Base-by-base conservation (phyloP, 2,113 vertebrate genomes). In the Malaclemys terrapin region DNA sequence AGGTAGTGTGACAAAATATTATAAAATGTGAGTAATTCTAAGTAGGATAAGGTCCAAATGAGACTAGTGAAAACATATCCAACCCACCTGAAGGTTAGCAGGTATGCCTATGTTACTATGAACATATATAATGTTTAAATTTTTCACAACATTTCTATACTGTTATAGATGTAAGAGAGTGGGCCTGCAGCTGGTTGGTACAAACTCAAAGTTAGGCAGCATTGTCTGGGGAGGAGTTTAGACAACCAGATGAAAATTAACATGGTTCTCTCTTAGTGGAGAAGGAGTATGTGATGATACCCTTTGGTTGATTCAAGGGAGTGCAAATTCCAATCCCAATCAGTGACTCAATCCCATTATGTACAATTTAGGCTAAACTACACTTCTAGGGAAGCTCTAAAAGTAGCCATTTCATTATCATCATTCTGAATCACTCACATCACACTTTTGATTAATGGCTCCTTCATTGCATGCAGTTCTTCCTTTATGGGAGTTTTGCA, bases 321-420 rank as follows among this genome's bases (percentile, higher is more conserved):
- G n/a, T 38, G n/a, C 65, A 72, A 38, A 72, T 38, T 72, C n/a
- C n/a, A 22, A 22, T 72, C 16, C n/a, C 65, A 72, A 72, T 38
- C n/a, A 94, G 27, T 0, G 0, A 65, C 4, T 81, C 11, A 25
- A 22, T 27, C 69, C 47, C 75, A 88, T 54, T 47, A 5, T 1
- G 9, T 27, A 10, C 0, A 0, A 20, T 25, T 0, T 2, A 91
- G 6, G 53, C 89, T 83, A 6, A 78, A 47, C 5, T 25, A 25
- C 42, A 78, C 24, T 25, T 45, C 42, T 47, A 10, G 5, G 42
- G 12, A 45, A 38, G 12, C 4, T 78, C 45, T 78, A 47, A 11
- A 27, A 47, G 42, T 45, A 78, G 75, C 82, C 59, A 79, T 94
- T 45, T 45, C 45, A 38, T 85, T 92, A 94, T 82, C n/a, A 20